phyloP scores from a whole-genome alignment of 2,888 invertebrate species.

The Dynastes grantii region DNA sequence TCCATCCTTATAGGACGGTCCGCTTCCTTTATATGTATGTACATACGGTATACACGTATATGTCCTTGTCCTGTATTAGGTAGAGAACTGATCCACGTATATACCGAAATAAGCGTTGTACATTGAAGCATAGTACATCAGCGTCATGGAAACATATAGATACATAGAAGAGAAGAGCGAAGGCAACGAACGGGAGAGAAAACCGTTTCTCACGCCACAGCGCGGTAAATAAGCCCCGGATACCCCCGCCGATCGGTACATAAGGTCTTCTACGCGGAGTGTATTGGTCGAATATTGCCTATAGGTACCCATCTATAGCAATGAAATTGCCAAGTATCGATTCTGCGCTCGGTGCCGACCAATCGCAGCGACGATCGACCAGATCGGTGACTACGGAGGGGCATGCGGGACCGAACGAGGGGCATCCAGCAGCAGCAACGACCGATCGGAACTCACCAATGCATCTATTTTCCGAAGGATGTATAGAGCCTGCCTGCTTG shows the following conservation, averaged over 20 bases:
- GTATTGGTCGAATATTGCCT: slow-evolving; percentile 70
- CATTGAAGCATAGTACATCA: neutral
- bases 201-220: slow-evolving; percentile 24
- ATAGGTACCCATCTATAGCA: slow-evolving; percentile 72
- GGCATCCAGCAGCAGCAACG: slow-evolving; percentile 59
- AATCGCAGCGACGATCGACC: slow-evolving; percentile 67
- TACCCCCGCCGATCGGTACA: slow-evolving; percentile 45
- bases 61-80: neutral
- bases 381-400: slow-evolving; percentile 55
- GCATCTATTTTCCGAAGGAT: slow-evolving; percentile 62
- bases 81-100: neutral
- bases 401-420: slow-evolving; percentile 54
- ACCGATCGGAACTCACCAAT: slow-evolving; percentile 65
- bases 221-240: slow-evolving; percentile 24
- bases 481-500: slow-evolving; percentile 11
- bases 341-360: slow-evolving; percentile 75
- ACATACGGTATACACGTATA: neutral
- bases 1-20: too few species aligned
- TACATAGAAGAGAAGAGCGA: neutral
- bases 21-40: neutral
- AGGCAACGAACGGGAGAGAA: neutral
- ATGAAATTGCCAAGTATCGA: slow-evolving; percentile 74
- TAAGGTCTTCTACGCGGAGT: slow-evolving; percentile 45
- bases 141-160: neutral
- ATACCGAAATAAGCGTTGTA: neutral